Conservation (phyloP, 2,113 vertebrate genomes). For the Zonotrichia leucophrys region DNA sequence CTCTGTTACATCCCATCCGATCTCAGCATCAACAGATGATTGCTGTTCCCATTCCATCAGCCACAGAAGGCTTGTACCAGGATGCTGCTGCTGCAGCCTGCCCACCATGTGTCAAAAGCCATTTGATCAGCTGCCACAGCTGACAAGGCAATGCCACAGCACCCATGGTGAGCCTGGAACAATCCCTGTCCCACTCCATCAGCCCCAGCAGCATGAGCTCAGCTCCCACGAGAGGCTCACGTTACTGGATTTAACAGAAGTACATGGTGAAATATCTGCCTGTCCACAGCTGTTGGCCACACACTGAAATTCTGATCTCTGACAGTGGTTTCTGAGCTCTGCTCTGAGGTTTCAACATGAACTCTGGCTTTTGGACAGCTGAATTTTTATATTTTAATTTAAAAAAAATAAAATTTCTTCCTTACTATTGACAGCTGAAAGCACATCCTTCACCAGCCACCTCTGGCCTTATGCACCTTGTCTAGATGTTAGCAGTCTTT, state of each 20-base stretch:
- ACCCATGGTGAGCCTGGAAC: accelerated
- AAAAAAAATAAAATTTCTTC: neutral
- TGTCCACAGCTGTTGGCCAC: neutral
- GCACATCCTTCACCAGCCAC: neutral
- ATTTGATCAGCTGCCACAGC: neutral
- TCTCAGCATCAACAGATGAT: neutral
- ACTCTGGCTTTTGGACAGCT: neutral
- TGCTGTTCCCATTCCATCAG: neutral
- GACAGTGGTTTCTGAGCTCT: neutral
- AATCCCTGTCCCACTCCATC: neutral
- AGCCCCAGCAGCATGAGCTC: neutral
- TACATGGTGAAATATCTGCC: neutral
- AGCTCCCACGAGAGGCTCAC: accelerated
- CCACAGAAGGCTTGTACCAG: neutral
- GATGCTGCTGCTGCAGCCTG: neutral
- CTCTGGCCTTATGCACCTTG: neutral
- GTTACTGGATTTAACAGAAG: neutral
- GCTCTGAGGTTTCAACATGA: neutral
- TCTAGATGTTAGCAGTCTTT: accelerated
- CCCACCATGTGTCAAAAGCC: accelerated
- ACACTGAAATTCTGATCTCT: neutral
- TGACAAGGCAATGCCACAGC: neutral
- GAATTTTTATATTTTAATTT: neutral
- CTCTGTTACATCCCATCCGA: neutral
- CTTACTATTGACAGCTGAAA: neutral